These are phyloP conservation scores for Poeciliopsis turneri DNA, from an alignment of 2,797 vertebrate genomes.

Conservation along the genomic window DNA sequence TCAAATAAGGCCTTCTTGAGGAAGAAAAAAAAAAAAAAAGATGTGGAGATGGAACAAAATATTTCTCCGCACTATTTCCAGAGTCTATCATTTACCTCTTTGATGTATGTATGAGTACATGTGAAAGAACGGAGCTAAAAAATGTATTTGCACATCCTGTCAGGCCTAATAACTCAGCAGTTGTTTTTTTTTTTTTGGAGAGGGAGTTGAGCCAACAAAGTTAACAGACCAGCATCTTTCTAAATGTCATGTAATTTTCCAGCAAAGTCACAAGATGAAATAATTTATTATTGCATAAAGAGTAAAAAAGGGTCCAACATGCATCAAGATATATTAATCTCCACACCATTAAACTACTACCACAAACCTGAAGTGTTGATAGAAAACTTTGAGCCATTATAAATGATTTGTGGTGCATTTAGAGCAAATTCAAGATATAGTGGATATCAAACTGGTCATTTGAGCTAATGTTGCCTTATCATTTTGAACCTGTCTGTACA, in stretches of 20 bases:
- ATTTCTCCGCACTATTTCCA: background rate
- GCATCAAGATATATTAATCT: background rate
- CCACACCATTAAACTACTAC: background rate
- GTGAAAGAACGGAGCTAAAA: background rate
- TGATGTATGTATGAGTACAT: conserved; percentile 2
- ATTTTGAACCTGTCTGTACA: background rate
- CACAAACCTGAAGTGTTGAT: background rate
- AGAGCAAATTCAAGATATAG: background rate
- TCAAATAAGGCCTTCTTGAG: conserved; percentile 36
- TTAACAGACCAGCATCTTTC: background rate
- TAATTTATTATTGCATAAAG: background rate
- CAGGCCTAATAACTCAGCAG: background rate
- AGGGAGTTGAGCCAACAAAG: background rate
- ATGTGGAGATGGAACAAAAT: background rate
- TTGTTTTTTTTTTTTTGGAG: background rate
- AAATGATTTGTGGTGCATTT: background rate
- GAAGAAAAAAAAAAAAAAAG: conserved; percentile 1
- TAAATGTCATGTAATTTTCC: background rate
- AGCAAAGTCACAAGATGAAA: background rate
- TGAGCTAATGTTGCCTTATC: background rate
- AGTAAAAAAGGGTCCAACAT: background rate
- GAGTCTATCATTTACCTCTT: conserved; percentile 33
- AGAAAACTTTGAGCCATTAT: no score
- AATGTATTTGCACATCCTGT: background rate
- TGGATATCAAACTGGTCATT: background rate